A percentile compares a stretch with the other conserved stretches of the same genome.
phyloP scores from a whole-genome alignment of 2,113 vertebrate species.

The Caranx ignobilis region DNA sequence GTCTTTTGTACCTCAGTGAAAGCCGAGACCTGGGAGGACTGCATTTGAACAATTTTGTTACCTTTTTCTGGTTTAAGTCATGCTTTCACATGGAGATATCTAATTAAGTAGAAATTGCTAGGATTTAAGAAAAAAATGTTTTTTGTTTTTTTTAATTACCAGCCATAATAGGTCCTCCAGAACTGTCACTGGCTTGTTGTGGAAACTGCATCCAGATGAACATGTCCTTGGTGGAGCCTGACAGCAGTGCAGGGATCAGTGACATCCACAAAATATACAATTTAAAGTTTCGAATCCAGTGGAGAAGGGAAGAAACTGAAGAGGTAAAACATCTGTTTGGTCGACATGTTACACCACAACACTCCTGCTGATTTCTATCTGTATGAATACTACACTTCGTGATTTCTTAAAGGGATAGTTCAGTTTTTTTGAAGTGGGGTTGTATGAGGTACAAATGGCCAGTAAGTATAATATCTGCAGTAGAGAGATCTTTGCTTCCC shows the following conservation, averaged over 20 bases:
- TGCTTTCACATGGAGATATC: neutral
- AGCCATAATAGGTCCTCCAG: conserved; percentile 66
- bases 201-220: conserved; percentile 61
- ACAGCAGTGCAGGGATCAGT: neutral
- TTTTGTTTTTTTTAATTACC: conserved; percentile 13
- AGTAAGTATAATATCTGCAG: too few relatives aligned
- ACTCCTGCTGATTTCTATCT: neutral
- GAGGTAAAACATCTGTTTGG: conserved; percentile 8
- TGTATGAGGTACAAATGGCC: too few relatives aligned
- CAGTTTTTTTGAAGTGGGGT: too few relatives aligned
- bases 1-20: too few relatives aligned
- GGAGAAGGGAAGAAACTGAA: neutral
- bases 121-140: neutral
- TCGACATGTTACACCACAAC: neutral
- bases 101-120: neutral
- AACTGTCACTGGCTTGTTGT: conserved; percentile 47
- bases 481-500: too few relatives aligned
- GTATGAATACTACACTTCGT: neutral
- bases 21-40: too few relatives aligned
- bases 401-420: neutral
- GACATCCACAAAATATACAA: neutral
- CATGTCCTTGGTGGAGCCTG: conserved; percentile 43
- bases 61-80: too few relatives aligned
- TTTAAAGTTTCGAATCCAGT: fast-evolving
- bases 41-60: too few relatives aligned